Evolutionary conservation across 1,140 invertebrate genomes (phyloP).

Genomic region (Drosophila nikananu): DNA sequence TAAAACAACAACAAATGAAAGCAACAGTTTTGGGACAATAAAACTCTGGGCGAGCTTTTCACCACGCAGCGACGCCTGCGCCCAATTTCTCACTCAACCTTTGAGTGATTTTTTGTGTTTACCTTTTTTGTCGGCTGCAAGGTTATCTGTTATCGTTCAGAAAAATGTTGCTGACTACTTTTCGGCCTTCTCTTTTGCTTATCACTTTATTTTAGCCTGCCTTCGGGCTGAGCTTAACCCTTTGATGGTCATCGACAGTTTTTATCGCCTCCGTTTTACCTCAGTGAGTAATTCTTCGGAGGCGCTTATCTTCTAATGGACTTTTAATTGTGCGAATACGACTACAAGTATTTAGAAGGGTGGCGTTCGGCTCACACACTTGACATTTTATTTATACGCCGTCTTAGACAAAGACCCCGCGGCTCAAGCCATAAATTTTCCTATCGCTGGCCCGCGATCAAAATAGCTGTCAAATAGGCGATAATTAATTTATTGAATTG

Average conservation of each 20-base stretch:
- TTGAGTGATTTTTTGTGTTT: slow-evolving; percentile 37
- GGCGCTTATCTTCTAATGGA: slow-evolving; percentile 66
- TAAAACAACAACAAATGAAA: slow-evolving; percentile 28
- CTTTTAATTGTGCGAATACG: slow-evolving; percentile 61
- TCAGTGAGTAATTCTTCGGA: slow-evolving; percentile 8
- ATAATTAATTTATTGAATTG: slow-evolving; percentile 48
- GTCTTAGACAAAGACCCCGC: slow-evolving; percentile 16
- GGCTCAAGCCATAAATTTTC: slow-evolving; percentile 53
- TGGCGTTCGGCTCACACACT: slow-evolving; percentile 14
- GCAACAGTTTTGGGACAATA: slow-evolving; percentile 73
- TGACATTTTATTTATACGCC: slow-evolving; percentile 36
- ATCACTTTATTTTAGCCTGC: slow-evolving; percentile 16
- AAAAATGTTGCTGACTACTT: slow-evolving; percentile 43
- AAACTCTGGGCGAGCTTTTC: slow-evolving; percentile 47
- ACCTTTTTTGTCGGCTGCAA: slow-evolving; percentile 34
- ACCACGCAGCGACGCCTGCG: slow-evolving; percentile 51
- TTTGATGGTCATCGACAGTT: neutral
- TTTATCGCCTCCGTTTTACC: neutral
- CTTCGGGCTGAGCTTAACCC: slow-evolving; percentile 51
- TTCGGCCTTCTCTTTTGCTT: slow-evolving; percentile 1
- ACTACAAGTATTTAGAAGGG: neutral
- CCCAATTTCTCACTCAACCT: slow-evolving; percentile 38
- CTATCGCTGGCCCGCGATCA: slow-evolving; percentile 54
- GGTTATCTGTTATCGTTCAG: slow-evolving; percentile 20
- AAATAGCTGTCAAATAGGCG: slow-evolving; percentile 67